phyloP scores from a whole-genome alignment of 2,797 vertebrate species.

The Scarus forsteni region DNA sequence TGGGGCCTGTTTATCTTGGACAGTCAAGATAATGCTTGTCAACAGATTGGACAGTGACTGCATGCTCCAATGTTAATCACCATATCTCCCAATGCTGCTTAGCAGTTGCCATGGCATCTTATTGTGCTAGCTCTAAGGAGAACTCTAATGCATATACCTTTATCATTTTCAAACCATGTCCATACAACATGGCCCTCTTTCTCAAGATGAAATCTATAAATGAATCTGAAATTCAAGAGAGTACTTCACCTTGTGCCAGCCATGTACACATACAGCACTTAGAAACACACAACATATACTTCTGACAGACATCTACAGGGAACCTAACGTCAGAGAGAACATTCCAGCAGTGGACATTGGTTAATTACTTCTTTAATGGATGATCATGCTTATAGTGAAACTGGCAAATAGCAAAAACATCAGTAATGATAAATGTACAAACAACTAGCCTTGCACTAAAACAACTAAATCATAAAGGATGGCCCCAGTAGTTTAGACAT shows the following conservation, averaged over 20 bases:
- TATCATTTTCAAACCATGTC: constrained; percentile 90
- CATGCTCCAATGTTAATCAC: constrained; percentile 73
- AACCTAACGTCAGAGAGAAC: constrained; percentile 79
- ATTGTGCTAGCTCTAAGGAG: constrained; percentile 84
- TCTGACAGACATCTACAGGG: constrained; percentile 76
- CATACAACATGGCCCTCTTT: constrained; percentile 90
- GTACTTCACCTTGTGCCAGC: constrained; percentile 90
- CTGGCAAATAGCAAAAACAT: constrained; percentile 71
- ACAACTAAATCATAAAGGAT: constrained; percentile 69
- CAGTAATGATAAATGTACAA: constrained; percentile 75
- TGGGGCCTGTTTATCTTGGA: constrained; percentile 70
- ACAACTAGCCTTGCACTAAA: constrained; percentile 71
- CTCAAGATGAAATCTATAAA: constrained; percentile 91
- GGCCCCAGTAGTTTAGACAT: constrained; percentile 57
- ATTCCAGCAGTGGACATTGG: constrained; percentile 72
- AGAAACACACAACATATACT: constrained; percentile 78
- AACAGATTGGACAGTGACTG: constrained; percentile 72
- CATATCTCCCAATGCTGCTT: constrained; percentile 76
- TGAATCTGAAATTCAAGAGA: constrained; percentile 91
- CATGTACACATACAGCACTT: constrained; percentile 84
- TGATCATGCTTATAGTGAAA: constrained; percentile 78
- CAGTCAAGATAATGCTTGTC: constrained; percentile 68
- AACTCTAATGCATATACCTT: constrained; percentile 88
- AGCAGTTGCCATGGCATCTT: constrained; percentile 89
- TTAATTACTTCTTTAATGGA: constrained; percentile 74